Conservation (phyloP, 2,113 vertebrate genomes). For the Ptilorrhoa leucosticta region DNA sequence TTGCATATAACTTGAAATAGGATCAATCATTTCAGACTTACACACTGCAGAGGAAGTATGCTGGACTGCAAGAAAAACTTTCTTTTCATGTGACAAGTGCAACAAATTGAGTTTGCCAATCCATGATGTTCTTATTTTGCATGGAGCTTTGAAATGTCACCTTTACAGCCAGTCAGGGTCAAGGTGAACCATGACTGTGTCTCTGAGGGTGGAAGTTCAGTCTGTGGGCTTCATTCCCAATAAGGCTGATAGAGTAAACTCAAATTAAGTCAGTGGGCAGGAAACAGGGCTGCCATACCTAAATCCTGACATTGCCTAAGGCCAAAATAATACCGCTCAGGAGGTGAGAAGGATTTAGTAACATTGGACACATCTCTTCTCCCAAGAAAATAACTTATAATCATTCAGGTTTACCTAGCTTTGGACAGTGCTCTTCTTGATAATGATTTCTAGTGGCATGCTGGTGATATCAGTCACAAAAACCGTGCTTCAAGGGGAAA, state of each 20-base stretch:
- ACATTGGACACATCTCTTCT: not conserved
- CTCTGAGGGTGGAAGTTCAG: not conserved
- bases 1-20: not conserved
- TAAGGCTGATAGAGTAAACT: not conserved
- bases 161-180: not conserved
- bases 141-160: not conserved
- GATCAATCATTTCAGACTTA: not conserved
- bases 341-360: not conserved
- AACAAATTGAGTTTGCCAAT: not conserved
- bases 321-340: not conserved
- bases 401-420: not conserved
- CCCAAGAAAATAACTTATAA: not conserved
- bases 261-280: not conserved
- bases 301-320: not conserved
- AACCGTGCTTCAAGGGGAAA: not conserved
- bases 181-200: not conserved
- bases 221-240: not conserved
- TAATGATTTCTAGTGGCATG: not conserved
- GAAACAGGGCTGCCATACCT: not conserved
- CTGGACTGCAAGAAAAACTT: not conserved
- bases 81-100: not conserved
- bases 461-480: not conserved
- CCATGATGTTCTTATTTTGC: not conserved
- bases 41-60: not conserved
- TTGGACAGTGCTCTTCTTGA: not conserved